Conservation (phyloP, 2,888 invertebrate genomes). For the Capitulum mitella region DNA sequence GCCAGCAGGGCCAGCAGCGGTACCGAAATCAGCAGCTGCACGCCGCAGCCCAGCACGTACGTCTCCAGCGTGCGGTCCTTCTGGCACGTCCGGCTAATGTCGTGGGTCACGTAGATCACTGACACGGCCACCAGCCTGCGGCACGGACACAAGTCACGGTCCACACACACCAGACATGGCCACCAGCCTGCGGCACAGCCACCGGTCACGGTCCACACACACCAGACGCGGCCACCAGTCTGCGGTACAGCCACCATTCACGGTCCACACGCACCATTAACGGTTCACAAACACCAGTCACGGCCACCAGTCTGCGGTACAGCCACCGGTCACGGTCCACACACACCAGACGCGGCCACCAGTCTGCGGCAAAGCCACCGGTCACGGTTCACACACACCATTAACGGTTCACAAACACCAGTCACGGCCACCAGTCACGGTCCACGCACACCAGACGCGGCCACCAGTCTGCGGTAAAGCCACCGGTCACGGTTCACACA, state of each 20-base stretch:
- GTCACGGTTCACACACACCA: background rate
- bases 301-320: background rate
- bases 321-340: background rate
- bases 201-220: background rate
- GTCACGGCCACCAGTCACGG: background rate
- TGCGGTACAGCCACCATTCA: background rate
- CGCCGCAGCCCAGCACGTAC: conserved; percentile 12
- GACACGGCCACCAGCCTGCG: background rate
- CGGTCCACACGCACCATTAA: background rate
- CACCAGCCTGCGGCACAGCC: background rate
- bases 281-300: background rate
- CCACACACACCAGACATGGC: background rate
- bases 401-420: background rate
- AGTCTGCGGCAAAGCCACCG: background rate
- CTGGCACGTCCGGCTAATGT: background rate
- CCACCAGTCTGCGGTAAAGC: background rate
- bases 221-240: background rate
- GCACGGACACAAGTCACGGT: background rate
- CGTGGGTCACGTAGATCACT: conserved; percentile 1
- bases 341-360: background rate
- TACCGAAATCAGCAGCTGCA: background rate
- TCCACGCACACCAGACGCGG: background rate
- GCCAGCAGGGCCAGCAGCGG: conserved; percentile 1
- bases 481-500: background rate
- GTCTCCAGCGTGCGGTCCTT: background rate